Evolutionary conservation across 2,797 vertebrate genomes (phyloP).

Genomic region (Hypotaenidia okinawae): DNA sequence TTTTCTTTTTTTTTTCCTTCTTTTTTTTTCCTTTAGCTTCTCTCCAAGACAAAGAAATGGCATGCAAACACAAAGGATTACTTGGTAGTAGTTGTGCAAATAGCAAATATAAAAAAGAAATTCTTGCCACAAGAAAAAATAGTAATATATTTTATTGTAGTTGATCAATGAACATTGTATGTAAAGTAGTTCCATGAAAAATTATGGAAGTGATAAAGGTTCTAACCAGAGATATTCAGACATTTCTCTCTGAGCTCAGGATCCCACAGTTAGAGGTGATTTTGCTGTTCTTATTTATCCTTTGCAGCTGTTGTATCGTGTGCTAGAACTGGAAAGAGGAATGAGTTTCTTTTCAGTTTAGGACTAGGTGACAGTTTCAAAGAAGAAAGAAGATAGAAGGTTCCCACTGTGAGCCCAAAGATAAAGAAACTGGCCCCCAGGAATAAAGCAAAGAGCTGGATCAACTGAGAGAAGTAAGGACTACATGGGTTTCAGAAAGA

Average conservation of each 20-base stretch:
- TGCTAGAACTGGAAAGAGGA: background rate
- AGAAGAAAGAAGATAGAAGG: background rate
- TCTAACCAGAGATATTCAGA: background rate
- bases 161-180: background rate
- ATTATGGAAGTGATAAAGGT: background rate
- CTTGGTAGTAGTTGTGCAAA: background rate
- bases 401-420: background rate
- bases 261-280: background rate
- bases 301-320: background rate
- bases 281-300: background rate
- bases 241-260: background rate
- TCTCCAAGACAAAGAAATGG: background rate
- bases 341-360: background rate
- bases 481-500: background rate
- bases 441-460: constrained; percentile 3
- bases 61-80: background rate
- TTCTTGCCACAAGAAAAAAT: background rate
- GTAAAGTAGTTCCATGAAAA: background rate
- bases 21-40: background rate
- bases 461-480: background rate
- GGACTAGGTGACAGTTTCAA: background rate
- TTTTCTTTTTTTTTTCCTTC: background rate
- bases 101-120: background rate
- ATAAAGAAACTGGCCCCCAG: constrained; percentile 1
- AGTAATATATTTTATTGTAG: background rate